A percentile compares a stretch with the other conserved stretches of the same genome.
phyloP scores from a whole-genome alignment of 1,140 invertebrate genomes.

The Portunus trituberculatus region DNA sequence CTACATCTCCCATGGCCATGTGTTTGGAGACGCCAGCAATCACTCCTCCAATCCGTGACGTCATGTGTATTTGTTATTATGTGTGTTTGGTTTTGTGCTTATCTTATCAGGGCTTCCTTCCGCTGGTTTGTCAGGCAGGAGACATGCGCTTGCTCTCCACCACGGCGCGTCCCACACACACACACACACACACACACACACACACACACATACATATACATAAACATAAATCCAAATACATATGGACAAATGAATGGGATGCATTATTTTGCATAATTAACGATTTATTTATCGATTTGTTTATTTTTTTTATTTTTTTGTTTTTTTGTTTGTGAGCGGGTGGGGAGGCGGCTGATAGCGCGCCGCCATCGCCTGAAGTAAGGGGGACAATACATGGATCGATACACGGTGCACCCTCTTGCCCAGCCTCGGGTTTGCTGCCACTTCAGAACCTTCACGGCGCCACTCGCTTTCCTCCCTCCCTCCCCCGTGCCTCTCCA shows the following conservation, averaged over 20 bases:
- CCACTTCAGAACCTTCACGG: not conserved
- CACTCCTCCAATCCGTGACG: not conserved
- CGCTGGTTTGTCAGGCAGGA: too few relatives aligned
- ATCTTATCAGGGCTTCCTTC: too few relatives aligned
- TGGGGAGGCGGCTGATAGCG: not conserved
- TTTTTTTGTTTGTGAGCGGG: conserved; percentile 6
- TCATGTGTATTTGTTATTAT: too few relatives aligned
- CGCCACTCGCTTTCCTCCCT: conserved; percentile 20
- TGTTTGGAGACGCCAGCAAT: too few relatives aligned
- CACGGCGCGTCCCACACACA: too few relatives aligned
- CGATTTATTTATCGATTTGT: not conserved
- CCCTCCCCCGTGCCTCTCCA: not conserved
- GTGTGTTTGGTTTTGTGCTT: too few relatives aligned
- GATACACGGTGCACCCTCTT: conserved; percentile 29
- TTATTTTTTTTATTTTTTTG: not conserved
- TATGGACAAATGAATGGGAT: not conserved
- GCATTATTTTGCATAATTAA: not conserved
- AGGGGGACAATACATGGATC: not conserved
- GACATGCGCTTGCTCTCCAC: too few relatives aligned
- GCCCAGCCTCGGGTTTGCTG: not conserved
- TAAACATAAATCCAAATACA: not conserved
- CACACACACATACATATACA: not conserved
- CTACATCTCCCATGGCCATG: not conserved
- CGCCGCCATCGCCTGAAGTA: conserved; percentile 26
- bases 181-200: too few relatives aligned